These are phyloP conservation scores for Malaclemys terrapin DNA, from an alignment of 2,113 vertebrate genomes.

Conservation along the genomic window DNA sequence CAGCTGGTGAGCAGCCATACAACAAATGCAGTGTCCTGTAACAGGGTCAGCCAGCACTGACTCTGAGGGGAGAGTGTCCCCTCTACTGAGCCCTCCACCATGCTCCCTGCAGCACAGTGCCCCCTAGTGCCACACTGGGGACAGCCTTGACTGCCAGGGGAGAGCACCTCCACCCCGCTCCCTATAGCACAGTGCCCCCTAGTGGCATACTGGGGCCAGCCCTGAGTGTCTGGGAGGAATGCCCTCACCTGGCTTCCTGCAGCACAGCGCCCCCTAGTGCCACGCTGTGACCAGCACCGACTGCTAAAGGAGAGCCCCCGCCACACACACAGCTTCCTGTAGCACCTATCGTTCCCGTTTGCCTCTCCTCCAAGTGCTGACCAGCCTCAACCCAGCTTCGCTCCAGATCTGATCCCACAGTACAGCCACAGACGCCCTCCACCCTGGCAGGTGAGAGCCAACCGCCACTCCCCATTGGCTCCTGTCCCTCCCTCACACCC, in stretches of 20 bases:
- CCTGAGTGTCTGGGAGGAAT: neutral
- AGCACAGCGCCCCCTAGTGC: too few species aligned
- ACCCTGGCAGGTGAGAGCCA: too few species aligned
- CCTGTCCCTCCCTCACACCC: neutral
- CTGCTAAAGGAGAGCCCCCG: neutral
- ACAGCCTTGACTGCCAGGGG: neutral
- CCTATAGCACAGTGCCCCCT: too few species aligned
- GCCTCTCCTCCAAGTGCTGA: neutral
- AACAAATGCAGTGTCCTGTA: neutral
- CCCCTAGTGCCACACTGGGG: too few species aligned
- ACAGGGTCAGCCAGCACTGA: neutral
- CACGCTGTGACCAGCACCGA: neutral
- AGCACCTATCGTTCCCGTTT: neutral
- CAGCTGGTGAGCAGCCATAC: neutral
- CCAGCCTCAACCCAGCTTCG: neutral
- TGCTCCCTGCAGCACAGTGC: neutral
- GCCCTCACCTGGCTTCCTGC: too few species aligned
- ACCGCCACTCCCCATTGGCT: neutral
- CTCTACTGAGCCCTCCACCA: too few species aligned
- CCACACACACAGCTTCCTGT: too few species aligned
- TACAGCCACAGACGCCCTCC: too few species aligned
- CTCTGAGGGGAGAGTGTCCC: neutral
- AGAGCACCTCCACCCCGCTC: neutral
- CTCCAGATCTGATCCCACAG: neutral
- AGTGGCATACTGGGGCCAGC: rapidly evolving